Conservation (phyloP, 2,113 vertebrate genomes). For the Lanius ludovicianus region DNA sequence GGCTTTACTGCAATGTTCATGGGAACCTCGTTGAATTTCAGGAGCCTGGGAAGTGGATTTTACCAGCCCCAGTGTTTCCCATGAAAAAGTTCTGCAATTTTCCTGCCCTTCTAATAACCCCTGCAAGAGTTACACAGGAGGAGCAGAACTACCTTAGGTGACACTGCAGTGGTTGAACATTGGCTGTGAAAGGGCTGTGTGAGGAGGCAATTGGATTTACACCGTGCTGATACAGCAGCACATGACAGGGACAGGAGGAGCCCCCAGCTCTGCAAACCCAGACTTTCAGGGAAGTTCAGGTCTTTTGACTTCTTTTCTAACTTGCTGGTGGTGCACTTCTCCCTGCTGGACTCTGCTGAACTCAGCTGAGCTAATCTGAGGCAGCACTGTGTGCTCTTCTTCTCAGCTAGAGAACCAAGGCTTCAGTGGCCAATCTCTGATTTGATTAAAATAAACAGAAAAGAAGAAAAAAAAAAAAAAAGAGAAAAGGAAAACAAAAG, state of each 20-base stretch:
- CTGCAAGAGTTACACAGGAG: not conserved
- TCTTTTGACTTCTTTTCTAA: not conserved
- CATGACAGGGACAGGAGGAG: not conserved
- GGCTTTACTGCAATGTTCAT: not conserved
- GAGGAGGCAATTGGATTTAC: not conserved
- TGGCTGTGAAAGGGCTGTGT: not conserved
- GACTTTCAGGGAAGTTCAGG: not conserved
- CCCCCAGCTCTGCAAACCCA: not conserved
- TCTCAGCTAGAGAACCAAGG: not conserved
- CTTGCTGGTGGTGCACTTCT: not conserved
- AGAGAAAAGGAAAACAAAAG: not conserved
- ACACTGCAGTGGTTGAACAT: not conserved
- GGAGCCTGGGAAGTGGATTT: not conserved
- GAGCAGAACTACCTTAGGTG: not conserved
- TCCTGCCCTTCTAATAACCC: not conserved
- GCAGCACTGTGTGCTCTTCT: not conserved
- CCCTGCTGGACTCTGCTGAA: not conserved
- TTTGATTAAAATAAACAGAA: not conserved
- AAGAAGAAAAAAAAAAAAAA: not conserved
- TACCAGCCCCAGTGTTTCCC: not conserved
- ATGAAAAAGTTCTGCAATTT: not conserved
- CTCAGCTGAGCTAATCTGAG: not conserved
- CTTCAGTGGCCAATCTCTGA: not conserved
- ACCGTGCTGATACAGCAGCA: not conserved
- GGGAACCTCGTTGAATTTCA: not conserved